Evolutionary conservation across 1,140 invertebrate species (phyloP), one percentile per base, ranked within the genome.

Genomic region (Lepidotrigona ventralis): DNA sequence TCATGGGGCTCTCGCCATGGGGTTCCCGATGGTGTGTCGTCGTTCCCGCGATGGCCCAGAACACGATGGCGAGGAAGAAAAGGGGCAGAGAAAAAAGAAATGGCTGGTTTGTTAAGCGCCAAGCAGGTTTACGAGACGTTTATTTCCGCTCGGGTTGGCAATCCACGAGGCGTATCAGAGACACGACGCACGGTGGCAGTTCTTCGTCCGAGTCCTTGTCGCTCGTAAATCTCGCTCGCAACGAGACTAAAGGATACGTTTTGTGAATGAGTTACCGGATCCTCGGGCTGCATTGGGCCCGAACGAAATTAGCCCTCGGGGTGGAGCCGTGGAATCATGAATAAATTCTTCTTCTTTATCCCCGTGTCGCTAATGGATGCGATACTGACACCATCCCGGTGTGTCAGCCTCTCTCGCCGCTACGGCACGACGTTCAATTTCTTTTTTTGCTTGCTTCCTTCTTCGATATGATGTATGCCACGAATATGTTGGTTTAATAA

Each of bases 101-200:
- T 54, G 21, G 53, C 1, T 19, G 77, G 77, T 51, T 70, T 80
- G 64, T 72, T 80, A 86, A 83, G 76, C 66, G 80, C 39, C 79
- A 71, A 86, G 88, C 88, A 89, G 83, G 88, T 90, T 90, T 90
- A 90, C 83, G 86, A 85, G 88, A 89, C 86, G 78, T 90, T 89
- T 88, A 90, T 90, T 89, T 90, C 88, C 88, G 88, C 89, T 88
- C 86, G 82, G 39, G 86, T 85, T 90, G 88, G 86, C 84, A 72
- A 86, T 90, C 29, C 86, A 79, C 79, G 54, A 78, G 73, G 76
- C 79, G 79, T 90, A 88, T 89, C 88, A 77, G 71, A 85, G 76
- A 85, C 75, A 58, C 77, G 76, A 85, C 75, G 64, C 77, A 77
- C 85, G 74, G 79, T 83, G 88, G 85, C 85, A 84, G 71, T 84